These are phyloP conservation scores for Neofelis nebulosa DNA, from an alignment of 2,113 vertebrate species.

Conservation along the genomic window DNA sequence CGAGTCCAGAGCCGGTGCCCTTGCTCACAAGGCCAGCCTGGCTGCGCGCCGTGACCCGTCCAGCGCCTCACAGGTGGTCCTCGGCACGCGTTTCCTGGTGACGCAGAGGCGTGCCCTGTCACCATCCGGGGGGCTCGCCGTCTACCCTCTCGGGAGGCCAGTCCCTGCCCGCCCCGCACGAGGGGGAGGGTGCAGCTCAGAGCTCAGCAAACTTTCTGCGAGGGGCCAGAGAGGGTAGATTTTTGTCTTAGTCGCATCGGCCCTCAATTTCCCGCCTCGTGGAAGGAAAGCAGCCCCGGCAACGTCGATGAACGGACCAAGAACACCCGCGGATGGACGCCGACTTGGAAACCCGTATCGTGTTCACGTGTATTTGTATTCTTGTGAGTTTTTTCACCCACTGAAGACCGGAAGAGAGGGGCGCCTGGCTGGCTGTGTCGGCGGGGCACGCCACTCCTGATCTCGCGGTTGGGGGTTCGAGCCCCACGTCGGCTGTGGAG, in stretches of 20 bases:
- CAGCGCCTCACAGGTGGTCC: neutral
- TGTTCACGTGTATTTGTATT: too few species aligned
- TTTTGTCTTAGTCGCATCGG: accelerated
- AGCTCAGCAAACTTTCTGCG: neutral
- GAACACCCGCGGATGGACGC: accelerated
- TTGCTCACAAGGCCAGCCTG: neutral
- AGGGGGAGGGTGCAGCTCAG: neutral
- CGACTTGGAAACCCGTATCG: accelerated
- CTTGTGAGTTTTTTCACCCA: neutral
- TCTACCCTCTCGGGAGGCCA: too few species aligned
- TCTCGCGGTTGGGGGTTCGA: neutral
- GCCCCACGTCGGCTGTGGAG: neutral
- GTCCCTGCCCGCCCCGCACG: neutral
- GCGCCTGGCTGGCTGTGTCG: too few species aligned
- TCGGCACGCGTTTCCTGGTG: accelerated
- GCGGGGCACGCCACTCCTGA: neutral
- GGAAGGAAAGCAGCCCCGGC: accelerated
- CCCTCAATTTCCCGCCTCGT: accelerated
- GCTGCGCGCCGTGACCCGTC: accelerated
- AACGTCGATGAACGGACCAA: accelerated
- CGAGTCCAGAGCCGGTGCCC: neutral
- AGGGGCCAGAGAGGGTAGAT: too few species aligned
- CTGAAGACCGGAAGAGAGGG: neutral
- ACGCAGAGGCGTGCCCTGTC: too few species aligned
- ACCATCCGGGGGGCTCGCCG: too few species aligned